Base-by-base conservation (phyloP, 2,797 vertebrate species). In the Rhinophrynus dorsalis region DNA sequence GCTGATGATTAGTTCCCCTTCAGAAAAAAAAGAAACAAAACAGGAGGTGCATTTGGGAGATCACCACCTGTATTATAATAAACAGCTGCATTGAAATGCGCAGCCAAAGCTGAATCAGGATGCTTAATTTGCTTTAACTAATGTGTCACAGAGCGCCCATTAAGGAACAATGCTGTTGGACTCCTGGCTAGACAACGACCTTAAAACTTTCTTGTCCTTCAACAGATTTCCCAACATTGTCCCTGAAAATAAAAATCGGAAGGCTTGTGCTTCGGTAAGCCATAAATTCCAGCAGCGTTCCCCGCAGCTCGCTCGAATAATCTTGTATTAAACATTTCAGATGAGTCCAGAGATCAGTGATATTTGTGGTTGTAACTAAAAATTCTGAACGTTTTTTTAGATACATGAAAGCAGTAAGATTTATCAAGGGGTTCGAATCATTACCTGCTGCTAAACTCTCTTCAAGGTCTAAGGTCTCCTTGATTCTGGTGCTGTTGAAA, bases 61-160 rank as follows among this genome's bases (percentile, higher is more conserved):
- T 63, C 60, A 0, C 79, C 81, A 89, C 88, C 86, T 91, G 86
- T 82, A 86, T 88, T 84, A 77, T 83, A 87, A 89, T 83, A 77
- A 72, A 77, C 86, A 86, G 87, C 86, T 90, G 85, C 84, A 87
- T 85, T 89, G 78, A 87, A 84, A 90, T 83, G 65, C 63, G 62
- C 74, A 79, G 80, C 76, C 70, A 74, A 68, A 72, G 58, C 63
- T 61, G 74, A 72, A 69, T 78, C 61, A 74, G 67, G 74, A 77
- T 75, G 76, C 67, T 78, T 82, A 68, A 83, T 84, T 77, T 77
- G 57, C 75, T 79, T 38, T 81, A 80, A 78, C 77, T 80, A 81
- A 83, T 48, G 76, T 12, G 35, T 76, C 79, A 55, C 74, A 55
- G 45, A 81, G 74, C 62, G 78, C 77, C 67, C 77, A 77, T 76